These are phyloP conservation scores for Mus pahari DNA, from an alignment of 2,113 vertebrate genomes.

Conservation along the genomic window DNA sequence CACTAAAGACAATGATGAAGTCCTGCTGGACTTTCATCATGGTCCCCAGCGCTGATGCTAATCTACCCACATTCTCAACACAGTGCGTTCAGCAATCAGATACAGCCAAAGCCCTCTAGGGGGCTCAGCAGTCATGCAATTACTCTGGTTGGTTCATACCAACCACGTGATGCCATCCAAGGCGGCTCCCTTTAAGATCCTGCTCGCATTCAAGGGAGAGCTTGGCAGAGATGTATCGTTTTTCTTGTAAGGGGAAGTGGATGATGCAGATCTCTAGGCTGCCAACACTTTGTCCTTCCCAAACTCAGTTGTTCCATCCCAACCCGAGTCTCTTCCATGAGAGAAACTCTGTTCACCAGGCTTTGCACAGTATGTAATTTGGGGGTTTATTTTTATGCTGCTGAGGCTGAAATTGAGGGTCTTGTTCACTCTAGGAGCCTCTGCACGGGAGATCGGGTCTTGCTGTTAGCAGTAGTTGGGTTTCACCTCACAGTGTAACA, in stretches of 20 bases:
- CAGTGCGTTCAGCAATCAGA: background rate
- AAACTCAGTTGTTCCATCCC: background rate
- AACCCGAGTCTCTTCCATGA: background rate
- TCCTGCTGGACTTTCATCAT: background rate
- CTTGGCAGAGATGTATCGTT: background rate
- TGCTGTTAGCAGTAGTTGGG: background rate
- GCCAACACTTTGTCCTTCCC: background rate
- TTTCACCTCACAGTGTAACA: background rate
- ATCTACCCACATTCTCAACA: background rate
- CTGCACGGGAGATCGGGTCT: background rate
- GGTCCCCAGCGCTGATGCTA: background rate
- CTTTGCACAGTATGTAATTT: background rate
- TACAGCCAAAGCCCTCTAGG: slow-evolving; percentile 30
- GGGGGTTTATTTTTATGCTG: background rate
- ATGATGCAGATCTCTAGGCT: background rate
- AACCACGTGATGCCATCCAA: background rate
- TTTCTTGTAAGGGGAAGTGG: background rate
- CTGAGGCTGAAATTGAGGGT: background rate
- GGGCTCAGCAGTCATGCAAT: background rate
- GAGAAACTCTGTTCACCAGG: background rate
- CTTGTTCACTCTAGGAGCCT: background rate
- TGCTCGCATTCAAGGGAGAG: background rate
- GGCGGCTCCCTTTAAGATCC: background rate
- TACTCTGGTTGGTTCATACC: background rate
- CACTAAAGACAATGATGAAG: background rate